Conservation (phyloP, 2,888 invertebrate species). For the Pardosa pseudoannulata region DNA sequence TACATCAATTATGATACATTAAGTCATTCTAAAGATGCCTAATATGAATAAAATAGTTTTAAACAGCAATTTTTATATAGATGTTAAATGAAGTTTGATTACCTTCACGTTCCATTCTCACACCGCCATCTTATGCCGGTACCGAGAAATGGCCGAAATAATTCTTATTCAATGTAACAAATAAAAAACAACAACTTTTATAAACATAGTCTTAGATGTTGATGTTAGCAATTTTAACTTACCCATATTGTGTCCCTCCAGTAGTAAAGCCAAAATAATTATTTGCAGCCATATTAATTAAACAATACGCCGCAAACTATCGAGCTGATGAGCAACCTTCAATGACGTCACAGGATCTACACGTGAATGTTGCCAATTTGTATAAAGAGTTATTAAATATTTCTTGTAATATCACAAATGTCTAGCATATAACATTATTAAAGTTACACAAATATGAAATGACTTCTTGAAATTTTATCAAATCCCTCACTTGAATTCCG, state of each 20-base stretch:
- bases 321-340: conserved; percentile 16
- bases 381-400: neutral
- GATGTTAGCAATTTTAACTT: conserved; percentile 5
- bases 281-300: conserved; percentile 80
- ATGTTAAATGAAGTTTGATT: too few species aligned
- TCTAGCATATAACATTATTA: too few species aligned
- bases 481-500: too few species aligned
- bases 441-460: too few species aligned
- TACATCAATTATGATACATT: too few species aligned
- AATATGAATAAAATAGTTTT: too few species aligned
- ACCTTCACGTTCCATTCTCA: neutral
- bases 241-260: conserved; percentile 92
- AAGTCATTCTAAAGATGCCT: too few species aligned
- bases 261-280: conserved; percentile 97
- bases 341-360: conserved; percentile 19
- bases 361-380: neutral
- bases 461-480: too few species aligned
- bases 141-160: neutral
- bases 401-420: too few species aligned
- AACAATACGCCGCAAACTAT: conserved; percentile 56
- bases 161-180: neutral
- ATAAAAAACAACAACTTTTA: neutral
- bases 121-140: conserved; percentile 15
- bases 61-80: too few species aligned
- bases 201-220: neutral